These are phyloP conservation scores for Polia nebulosa DNA, from an alignment of 2,888 invertebrate genomes.

Conservation along the genomic window DNA sequence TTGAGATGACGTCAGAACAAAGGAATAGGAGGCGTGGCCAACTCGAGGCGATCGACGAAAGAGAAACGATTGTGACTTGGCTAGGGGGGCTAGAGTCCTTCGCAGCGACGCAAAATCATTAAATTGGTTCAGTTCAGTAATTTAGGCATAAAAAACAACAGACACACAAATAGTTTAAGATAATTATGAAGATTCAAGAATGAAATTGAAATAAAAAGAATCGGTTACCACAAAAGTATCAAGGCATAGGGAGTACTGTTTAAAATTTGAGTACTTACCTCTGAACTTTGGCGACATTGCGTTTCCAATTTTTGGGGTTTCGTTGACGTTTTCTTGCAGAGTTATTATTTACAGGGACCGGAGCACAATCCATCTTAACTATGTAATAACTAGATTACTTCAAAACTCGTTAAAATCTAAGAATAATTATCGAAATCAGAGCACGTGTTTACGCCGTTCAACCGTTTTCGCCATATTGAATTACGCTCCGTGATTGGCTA, in stretches of 20 bases:
- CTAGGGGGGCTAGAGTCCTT: no score
- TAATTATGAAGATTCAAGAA: background rate
- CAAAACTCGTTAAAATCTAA: background rate
- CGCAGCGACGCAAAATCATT: no score
- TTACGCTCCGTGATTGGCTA: no score
- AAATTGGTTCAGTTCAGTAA: no score
- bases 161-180: slow-evolving; percentile 1
- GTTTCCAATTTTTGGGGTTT: slow-evolving; percentile 1
- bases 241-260: slow-evolving; percentile 1
- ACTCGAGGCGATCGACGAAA: no score
- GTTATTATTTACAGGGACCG: slow-evolving; percentile 2
- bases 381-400: slow-evolving; percentile 1
- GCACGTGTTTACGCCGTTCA: slow-evolving; percentile 1
- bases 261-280: slow-evolving; percentile 1
- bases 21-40: no score
- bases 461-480: slow-evolving; percentile 3
- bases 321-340: slow-evolving; percentile 3
- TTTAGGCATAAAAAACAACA: background rate
- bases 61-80: no score
- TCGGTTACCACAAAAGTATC: slow-evolving; percentile 1
- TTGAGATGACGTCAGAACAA: no score
- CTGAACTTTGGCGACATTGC: slow-evolving; percentile 1
- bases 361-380: background rate
- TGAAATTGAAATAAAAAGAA: slow-evolving; percentile 1
- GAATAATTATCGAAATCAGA: background rate